Evolutionary conservation across 2,888 invertebrate genomes (phyloP).

Genomic region (Argyresthia albistria): DNA sequence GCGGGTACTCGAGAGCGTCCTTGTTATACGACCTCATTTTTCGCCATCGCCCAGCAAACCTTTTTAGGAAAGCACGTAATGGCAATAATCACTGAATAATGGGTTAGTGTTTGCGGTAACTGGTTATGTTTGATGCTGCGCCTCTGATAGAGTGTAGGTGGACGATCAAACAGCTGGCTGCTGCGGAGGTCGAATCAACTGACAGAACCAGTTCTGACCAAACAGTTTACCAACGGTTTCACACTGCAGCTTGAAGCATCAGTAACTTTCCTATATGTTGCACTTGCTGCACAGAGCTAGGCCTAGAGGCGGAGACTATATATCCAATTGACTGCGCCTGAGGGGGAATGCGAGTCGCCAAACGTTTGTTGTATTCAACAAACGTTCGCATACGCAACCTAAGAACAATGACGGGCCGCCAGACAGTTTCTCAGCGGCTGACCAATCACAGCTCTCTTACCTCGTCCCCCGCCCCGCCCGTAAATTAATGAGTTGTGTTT

Average conservation of each 20-base stretch:
- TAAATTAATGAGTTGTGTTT: no score
- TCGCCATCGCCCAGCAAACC: neutral
- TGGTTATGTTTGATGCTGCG: neutral
- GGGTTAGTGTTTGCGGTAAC: neutral
- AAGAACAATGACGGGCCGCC: no score
- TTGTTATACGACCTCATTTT: slow-evolving; percentile 10
- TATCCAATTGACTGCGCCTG: no score
- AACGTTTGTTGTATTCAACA: no score
- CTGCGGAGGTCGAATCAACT: neutral
- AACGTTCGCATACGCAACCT: no score
- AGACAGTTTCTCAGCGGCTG: no score
- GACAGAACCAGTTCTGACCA: neutral
- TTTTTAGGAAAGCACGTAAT: slow-evolving; percentile 1
- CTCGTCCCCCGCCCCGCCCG: no score
- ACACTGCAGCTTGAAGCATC: no score
- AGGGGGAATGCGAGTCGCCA: no score
- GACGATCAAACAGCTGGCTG: neutral
- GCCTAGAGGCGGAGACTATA: neutral
- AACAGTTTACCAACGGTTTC: no score
- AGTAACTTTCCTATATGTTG: neutral
- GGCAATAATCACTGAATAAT: neutral
- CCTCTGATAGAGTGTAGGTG: neutral
- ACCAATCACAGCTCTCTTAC: no score
- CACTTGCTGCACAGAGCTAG: neutral
- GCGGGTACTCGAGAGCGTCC: slow-evolving; percentile 16